Conservation (phyloP, 1,140 invertebrate genomes). For the Probaryconus sp. region DNA sequence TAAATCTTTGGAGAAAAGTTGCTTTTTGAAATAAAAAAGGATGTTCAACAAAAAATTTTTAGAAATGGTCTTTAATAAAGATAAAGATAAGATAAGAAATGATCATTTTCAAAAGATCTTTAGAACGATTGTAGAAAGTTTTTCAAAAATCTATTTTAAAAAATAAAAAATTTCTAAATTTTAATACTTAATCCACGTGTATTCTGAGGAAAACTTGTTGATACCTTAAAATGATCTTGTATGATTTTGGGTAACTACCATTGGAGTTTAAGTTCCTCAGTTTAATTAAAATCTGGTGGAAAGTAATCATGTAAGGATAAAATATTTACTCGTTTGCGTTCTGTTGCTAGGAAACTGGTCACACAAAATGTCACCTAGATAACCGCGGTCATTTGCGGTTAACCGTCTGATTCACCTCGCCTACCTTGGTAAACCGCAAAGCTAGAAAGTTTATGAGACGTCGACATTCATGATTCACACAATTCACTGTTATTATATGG, state of each 20-base stretch:
- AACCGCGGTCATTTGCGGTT: conserved; percentile 60
- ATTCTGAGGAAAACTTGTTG: too few species aligned
- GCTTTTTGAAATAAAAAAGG: too few species aligned
- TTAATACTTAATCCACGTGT: too few species aligned
- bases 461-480: conserved; percentile 54
- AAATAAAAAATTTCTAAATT: too few species aligned
- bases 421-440: conserved; percentile 55
- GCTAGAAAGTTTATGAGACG: conserved; percentile 63
- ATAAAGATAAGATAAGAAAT: too few species aligned
- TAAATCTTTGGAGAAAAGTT: too few species aligned
- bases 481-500: conserved; percentile 60
- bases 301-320: conserved; percentile 29
- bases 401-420: conserved; percentile 59
- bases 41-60: too few species aligned
- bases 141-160: too few species aligned
- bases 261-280: neutral
- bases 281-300: conserved; percentile 32
- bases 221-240: neutral
- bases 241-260: neutral
- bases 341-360: conserved; percentile 51
- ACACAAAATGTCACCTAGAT: conserved; percentile 60
- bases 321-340: conserved; percentile 51
- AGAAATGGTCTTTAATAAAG: too few species aligned
- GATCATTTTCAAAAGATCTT: too few species aligned
- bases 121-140: too few species aligned